Base-by-base conservation (phyloP, 2,888 invertebrate genomes). In the Meganola albula region DNA sequence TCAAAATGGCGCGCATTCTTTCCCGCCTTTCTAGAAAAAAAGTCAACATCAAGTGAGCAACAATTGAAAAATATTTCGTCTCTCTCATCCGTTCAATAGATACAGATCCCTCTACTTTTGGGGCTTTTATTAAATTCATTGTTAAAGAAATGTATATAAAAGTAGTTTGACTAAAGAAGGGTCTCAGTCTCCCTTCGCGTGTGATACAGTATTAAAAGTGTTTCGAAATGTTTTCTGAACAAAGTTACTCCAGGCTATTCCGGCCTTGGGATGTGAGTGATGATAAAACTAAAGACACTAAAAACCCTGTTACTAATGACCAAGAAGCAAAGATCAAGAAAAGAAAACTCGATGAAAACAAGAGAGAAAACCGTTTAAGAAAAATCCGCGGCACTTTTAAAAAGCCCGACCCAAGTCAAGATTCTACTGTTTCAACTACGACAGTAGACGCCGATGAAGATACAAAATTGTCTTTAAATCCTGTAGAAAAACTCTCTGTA, bases 181-280 rank as follows among this genome's bases (percentile, higher is more conserved):
- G 77, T 63, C 74, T 59, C 82, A 85, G 83, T 84, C 58, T 65
- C 57, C 53, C 48, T 53, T 63, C 71, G 74, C 64, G 65, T 53
- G 78, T 64, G 74, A 63, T 46, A 60, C 58, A 59, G 65, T 53
- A 7, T 20, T 7, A 2, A n/a, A 5, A 67, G 59, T 57, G 48
- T 37, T 40, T 27, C 35, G 70, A 59, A 58, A 84, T 85, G 85
- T 59, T 74, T 51, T 78, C 78, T 40, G 71, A 74, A 34, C 74
- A 71, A 54, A 79, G 60, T 57, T 82, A 75, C 42, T 87, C 88
- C 24, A 83, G 89, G 53, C 73, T 90, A 10, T 90, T 90, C 56
- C 85, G 90, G 50, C 90, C 90, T 34, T 90, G 90, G 90, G 90
- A 90, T 64, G 75, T 76, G 42, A 82, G 77, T 75, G 79, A 73